Evolutionary conservation across 2,113 vertebrate genomes (phyloP), one percentile per base, ranked within the genome.

Genomic region (Oenanthe oenanthe): DNA sequence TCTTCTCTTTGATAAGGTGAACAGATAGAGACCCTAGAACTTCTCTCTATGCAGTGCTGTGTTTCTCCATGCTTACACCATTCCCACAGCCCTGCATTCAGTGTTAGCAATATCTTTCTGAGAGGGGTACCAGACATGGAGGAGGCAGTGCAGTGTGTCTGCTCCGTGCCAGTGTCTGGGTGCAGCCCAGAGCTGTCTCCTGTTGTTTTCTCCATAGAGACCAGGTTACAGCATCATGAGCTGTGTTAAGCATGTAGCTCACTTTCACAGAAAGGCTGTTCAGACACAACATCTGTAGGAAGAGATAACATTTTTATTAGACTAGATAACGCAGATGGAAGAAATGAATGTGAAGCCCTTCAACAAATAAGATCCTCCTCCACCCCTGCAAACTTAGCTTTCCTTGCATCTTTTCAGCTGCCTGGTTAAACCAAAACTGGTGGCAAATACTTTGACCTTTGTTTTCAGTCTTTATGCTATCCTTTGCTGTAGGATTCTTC

Each of bases 231-330:
- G 81, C 74, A 72, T 78, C 36, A 8, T 36, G 31, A 6, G 12
- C 74, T 85, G 43, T n/a, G 21, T 72, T 89, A 57, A 54, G 62
- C 75, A 43, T 3, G 8, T 32, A 32, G 67, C 76, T 94, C 38
- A 67, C 56, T 95, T 73, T 71, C 82, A 88, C 65, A 60, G 90
- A 34, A 53, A 80, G 63, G 26, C 82, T 90, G 79, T 51, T 94
- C 85, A 92, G 71, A 76, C 88, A 73, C 75, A 62, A 7, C 11
- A 38, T 90, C 94, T 96, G 94, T 71, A 73, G 71, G 82, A 92
- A 94, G 94, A 95, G 85, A 90, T 90, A 95, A 88, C 92, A 25
- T 85, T 97, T 93, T 88, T 88, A 92, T 95, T 94, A 97, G 58
- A 31, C 71, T 83, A 83, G 91, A 88, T 96, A 96, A 93, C 85